Conservation (phyloP, 2,797 vertebrate species). For the Takifugu ocellatus region DNA sequence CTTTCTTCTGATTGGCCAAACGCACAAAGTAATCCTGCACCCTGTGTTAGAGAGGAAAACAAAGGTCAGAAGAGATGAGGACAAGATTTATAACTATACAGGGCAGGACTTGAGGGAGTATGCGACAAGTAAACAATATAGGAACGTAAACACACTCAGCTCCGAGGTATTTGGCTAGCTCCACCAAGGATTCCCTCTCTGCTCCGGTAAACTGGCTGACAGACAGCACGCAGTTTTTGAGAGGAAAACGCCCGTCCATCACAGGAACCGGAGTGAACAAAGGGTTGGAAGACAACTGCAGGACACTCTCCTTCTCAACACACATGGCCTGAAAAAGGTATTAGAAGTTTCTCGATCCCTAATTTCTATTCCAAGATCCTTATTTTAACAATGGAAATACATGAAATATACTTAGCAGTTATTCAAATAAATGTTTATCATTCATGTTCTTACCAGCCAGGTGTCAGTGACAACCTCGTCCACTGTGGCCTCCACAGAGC, state of each 20-base stretch:
- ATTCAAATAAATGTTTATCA: too few species aligned
- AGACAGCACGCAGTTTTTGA: slow-evolving; percentile 87
- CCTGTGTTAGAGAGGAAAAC: slow-evolving; percentile 58
- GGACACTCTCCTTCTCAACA: slow-evolving; percentile 83
- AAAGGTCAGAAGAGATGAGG: neutral
- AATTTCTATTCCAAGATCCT: too few species aligned
- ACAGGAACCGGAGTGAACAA: slow-evolving; percentile 87
- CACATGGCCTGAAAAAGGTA: slow-evolving; percentile 79
- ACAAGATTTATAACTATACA: neutral
- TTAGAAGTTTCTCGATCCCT: too few species aligned
- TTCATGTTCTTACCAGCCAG: slow-evolving; percentile 87
- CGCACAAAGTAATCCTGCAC: slow-evolving; percentile 98
- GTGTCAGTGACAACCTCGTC: slow-evolving; percentile 94
- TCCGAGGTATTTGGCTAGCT: slow-evolving; percentile 86
- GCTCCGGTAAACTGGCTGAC: slow-evolving; percentile 93
- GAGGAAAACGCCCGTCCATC: slow-evolving; percentile 80
- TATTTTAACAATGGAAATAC: too few species aligned
- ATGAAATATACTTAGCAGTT: too few species aligned
- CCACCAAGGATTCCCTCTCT: slow-evolving; percentile 89
- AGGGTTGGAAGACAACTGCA: slow-evolving; percentile 81
- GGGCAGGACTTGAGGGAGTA: neutral
- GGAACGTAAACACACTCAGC: slow-evolving; percentile 77
- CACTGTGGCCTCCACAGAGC: slow-evolving; percentile 85
- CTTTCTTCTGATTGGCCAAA: slow-evolving; percentile 85
- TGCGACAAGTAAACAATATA: neutral